phyloP scores from a whole-genome alignment of 2,888 invertebrate genomes.

The Choristoneura rosaceana region DNA sequence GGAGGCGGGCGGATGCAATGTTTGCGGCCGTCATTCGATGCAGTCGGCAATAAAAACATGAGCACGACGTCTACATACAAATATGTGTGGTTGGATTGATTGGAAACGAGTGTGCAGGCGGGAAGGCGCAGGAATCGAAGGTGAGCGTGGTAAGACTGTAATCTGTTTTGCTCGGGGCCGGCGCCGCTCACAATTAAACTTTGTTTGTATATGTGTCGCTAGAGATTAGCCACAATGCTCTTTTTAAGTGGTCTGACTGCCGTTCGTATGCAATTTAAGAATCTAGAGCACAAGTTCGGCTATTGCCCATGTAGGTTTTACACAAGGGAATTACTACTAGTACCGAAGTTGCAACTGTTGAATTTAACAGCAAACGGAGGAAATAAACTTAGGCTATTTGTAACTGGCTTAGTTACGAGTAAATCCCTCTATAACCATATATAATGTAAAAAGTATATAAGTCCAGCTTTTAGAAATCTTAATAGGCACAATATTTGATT shows the following conservation, averaged over 20 bases:
- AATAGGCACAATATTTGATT: neutral
- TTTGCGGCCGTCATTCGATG: conserved; percentile 84
- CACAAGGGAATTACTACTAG: conserved; percentile 30
- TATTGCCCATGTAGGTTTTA: conserved; percentile 54
- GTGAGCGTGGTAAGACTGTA: conserved; percentile 84
- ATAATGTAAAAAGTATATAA: neutral
- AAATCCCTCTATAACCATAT: neutral
- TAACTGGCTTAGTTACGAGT: neutral
- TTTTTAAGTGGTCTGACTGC: conserved; percentile 82
- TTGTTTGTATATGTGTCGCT: conserved; percentile 85
- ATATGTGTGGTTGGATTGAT: conserved; percentile 83
- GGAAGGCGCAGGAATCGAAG: conserved; percentile 76
- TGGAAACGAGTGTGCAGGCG: conserved; percentile 83
- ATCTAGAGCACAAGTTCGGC: conserved; percentile 70
- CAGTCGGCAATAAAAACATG: conserved; percentile 83
- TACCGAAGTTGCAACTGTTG: conserved; percentile 19
- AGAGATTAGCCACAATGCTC: conserved; percentile 83
- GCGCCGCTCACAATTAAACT: conserved; percentile 82
- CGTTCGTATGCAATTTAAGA: conserved; percentile 81
- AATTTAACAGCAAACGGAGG: conserved; percentile 12
- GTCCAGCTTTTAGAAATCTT: neutral
- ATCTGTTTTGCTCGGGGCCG: conserved; percentile 81
- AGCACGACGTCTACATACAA: conserved; percentile 77
- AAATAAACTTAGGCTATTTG: neutral
- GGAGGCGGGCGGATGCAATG: conserved; percentile 80